Evolutionary conservation across 2,113 vertebrate genomes (phyloP).

Genomic region (Grammomys dolichurus): DNA sequence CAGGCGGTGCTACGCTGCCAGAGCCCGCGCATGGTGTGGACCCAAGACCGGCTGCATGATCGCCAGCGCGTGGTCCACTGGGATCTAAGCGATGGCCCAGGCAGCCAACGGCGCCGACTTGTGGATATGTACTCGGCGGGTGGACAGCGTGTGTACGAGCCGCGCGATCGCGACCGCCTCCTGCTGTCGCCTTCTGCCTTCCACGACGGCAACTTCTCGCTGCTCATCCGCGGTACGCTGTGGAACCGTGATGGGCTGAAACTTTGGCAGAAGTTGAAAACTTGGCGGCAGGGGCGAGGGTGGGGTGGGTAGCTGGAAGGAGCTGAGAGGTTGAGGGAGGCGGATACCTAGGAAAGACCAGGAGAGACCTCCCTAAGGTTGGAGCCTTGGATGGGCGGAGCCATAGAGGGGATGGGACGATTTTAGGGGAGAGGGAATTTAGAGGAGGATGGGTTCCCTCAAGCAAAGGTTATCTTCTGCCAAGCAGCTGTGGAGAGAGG

Average conservation of each 20-base stretch:
- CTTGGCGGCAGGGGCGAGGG: neutral
- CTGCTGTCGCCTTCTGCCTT: conserved; percentile 91
- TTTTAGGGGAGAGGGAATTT: neutral
- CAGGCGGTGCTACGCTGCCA: conserved; percentile 91
- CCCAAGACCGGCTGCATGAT: conserved; percentile 93
- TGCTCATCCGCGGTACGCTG: conserved; percentile 88
- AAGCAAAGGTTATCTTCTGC: neutral
- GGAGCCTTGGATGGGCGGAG: neutral
- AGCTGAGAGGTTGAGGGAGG: too few species aligned
- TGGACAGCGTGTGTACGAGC: conserved; percentile 92
- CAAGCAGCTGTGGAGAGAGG: conserved; percentile 83
- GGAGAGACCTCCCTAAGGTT: neutral
- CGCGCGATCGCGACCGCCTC: conserved; percentile 91
- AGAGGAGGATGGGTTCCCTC: neutral
- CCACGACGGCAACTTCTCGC: conserved; percentile 95
- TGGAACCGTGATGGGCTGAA: neutral
- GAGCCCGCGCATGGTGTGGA: conserved; percentile 97
- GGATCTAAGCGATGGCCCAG: conserved; percentile 89
- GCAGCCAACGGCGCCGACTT: conserved; percentile 45
- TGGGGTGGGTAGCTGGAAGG: too few species aligned
- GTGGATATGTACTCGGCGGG: conserved; percentile 96
- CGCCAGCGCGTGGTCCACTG: conserved; percentile 97
- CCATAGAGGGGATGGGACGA: too few species aligned
- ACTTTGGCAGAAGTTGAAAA: neutral
- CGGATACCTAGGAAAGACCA: neutral